Evolutionary conservation across 2,113 vertebrate genomes (phyloP).

Genomic region (Vulpes ferrilata): DNA sequence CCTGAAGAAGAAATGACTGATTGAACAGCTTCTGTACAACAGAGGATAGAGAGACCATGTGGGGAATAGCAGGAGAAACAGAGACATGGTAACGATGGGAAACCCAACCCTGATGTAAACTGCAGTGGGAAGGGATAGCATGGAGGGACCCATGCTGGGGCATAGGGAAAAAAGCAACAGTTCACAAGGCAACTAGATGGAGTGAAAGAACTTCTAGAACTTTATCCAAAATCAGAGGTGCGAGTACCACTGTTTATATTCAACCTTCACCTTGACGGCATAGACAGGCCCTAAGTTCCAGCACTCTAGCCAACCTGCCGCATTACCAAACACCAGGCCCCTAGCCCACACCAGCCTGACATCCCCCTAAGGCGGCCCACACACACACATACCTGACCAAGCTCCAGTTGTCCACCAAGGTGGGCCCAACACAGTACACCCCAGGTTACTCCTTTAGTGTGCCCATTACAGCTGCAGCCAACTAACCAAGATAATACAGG

Average conservation of each 20-base stretch:
- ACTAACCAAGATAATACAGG: background rate
- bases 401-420: background rate
- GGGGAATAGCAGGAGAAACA: background rate
- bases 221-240: background rate
- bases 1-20: background rate
- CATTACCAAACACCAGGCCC: background rate
- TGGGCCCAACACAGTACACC: background rate
- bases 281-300: background rate
- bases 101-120: background rate
- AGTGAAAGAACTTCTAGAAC: background rate
- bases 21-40: background rate
- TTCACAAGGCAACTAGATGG: background rate
- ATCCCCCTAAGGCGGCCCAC: background rate
- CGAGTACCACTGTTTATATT: background rate
- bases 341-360: background rate
- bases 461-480: background rate
- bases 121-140: background rate
- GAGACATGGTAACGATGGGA: background rate
- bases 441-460: background rate
- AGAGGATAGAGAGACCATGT: background rate
- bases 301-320: background rate
- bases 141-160: background rate
- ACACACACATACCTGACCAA: background rate
- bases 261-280: background rate
- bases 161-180: background rate